These are phyloP conservation scores for Tauraco hartlaubi DNA, from an alignment of 2,797 vertebrate genomes.

Conservation along the genomic window DNA sequence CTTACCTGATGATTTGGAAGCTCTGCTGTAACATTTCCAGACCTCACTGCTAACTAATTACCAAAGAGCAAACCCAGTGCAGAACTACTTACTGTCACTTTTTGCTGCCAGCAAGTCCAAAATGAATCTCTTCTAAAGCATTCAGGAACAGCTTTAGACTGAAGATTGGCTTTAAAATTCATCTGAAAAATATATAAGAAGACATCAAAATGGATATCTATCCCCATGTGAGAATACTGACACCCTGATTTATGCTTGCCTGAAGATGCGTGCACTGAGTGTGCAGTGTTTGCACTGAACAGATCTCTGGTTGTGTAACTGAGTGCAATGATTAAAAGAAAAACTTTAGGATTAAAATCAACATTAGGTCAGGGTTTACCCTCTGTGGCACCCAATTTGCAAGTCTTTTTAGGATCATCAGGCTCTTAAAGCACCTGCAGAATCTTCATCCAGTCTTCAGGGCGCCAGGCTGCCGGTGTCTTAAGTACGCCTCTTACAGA, in stretches of 20 bases:
- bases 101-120: not conserved
- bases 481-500: not conserved
- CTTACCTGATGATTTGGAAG: not conserved
- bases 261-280: not conserved
- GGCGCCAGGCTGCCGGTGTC: not conserved
- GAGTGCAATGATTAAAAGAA: not conserved
- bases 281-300: not conserved
- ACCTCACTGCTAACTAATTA: not conserved
- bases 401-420: not conserved
- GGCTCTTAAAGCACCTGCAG: not conserved
- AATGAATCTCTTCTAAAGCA: not conserved
- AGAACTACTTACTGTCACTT: not conserved
- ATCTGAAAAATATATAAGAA: not conserved
- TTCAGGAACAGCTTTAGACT: not conserved
- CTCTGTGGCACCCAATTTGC: not conserved
- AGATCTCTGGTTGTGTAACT: not conserved
- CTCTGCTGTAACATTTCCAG: not conserved
- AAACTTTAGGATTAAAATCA: not conserved
- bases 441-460: not conserved
- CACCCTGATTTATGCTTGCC: not conserved
- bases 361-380: not conserved
- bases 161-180: not conserved
- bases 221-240: not conserved
- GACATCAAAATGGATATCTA: not conserved
- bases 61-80: not conserved